A percentile compares a stretch with the other conserved stretches of the same genome.
Evolutionary conservation across 2,888 invertebrate genomes (phyloP).

Genomic region (Zygogramma bicolorata): DNA sequence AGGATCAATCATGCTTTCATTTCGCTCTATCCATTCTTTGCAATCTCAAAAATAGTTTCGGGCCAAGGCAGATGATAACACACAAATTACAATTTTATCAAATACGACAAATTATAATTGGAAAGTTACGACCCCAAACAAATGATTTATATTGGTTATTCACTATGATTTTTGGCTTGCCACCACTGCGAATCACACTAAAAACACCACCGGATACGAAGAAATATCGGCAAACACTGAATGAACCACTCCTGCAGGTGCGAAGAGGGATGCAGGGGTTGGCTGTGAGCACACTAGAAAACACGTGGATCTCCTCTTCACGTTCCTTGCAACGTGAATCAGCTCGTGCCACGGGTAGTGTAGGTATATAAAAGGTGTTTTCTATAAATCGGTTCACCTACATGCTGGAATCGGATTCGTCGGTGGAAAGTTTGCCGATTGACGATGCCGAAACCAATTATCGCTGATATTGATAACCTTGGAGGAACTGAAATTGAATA

Average conservation of each 20-base stretch:
- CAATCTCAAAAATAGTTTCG: neutral
- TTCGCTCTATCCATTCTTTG: neutral
- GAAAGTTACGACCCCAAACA: conserved; percentile 51
- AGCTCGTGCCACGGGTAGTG: conserved; percentile 56
- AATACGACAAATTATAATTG: conserved; percentile 37
- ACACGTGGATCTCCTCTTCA: conserved; percentile 65
- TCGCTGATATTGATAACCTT: too few species aligned
- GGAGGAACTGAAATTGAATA: too few species aligned
- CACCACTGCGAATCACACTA: neutral
- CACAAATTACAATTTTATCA: conserved; percentile 35
- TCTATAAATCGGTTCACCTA: neutral
- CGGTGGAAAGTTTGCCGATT: neutral
- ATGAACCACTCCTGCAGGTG: conserved; percentile 49
- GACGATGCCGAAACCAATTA: neutral
- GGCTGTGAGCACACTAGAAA: conserved; percentile 65
- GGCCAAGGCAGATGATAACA: neutral
- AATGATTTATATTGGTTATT: conserved; percentile 24
- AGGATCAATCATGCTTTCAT: neutral
- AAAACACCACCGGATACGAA: conserved; percentile 60
- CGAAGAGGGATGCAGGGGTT: conserved; percentile 62
- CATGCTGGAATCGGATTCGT: neutral
- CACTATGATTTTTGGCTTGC: conserved; percentile 32
- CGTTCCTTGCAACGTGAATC: conserved; percentile 62
- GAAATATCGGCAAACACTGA: conserved; percentile 63
- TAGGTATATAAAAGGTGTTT: neutral